Percentiles rank a stretch among this genome's conserved stretches.
Evolutionary conservation across 1,140 invertebrate genomes (phyloP).

Genomic region (Cataglyphis hispanica): DNA sequence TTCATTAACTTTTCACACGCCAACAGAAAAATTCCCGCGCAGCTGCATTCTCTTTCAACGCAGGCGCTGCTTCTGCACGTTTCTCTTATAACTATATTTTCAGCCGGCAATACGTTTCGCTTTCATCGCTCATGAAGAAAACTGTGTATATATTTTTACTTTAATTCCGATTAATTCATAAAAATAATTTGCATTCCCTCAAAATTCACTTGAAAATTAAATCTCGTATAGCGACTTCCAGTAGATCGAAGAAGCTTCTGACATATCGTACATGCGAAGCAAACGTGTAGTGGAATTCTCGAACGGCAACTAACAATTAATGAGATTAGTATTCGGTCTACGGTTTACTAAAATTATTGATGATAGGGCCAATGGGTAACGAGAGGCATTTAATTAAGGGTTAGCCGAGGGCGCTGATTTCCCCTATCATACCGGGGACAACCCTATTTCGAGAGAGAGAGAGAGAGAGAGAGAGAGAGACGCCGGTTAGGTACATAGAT

Average conservation of each 20-base stretch:
- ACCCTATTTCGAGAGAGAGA: conserved; percentile 40
- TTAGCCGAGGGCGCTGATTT: conserved; percentile 57
- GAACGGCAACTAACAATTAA: background rate
- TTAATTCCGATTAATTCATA: background rate
- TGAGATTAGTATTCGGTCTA: conserved; percentile 39
- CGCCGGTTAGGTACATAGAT: background rate
- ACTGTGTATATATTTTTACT: background rate
- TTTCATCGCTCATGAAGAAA: background rate
- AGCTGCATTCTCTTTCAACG: conserved; percentile 1
- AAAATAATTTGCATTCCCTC: background rate
- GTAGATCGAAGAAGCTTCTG: background rate
- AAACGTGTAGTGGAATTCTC: background rate
- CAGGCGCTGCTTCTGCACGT: background rate
- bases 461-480: background rate
- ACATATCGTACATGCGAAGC: background rate
- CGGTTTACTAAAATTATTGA: conserved; percentile 57
- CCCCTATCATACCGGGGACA: conserved; percentile 52
- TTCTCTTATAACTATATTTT: background rate
- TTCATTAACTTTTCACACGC: background rate
- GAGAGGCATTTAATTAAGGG: conserved; percentile 56
- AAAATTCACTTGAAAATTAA: background rate
- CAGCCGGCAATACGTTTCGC: no score
- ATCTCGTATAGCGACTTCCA: background rate
- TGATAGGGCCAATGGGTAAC: conserved; percentile 50
- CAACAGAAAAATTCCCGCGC: background rate